Percentiles rank a stretch among this genome's conserved stretches.
phyloP scores from a whole-genome alignment of 2,113 vertebrate species.

The Bubo bubo region DNA sequence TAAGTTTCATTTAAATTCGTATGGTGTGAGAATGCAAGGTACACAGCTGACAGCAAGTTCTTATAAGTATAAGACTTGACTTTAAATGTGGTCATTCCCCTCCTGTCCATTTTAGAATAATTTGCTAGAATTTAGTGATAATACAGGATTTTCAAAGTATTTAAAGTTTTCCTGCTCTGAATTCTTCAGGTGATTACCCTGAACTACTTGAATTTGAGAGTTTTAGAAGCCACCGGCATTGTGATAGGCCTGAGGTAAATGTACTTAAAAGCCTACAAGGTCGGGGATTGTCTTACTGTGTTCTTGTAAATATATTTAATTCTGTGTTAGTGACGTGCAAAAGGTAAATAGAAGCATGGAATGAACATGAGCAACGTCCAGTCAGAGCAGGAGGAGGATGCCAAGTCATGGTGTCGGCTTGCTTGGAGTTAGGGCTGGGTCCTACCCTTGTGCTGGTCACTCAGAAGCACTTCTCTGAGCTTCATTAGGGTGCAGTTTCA shows the following conservation, averaged over 20 bases:
- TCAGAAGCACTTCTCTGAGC: neutral
- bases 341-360: accelerated
- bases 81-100: neutral
- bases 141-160: neutral
- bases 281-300: neutral
- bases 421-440: neutral
- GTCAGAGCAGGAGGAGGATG: neutral
- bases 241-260: neutral
- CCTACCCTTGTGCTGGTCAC: neutral
- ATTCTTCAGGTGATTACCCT: slow-evolving; percentile 26
- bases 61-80: neutral
- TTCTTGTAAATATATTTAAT: neutral
- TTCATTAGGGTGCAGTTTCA: accelerated
- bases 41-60: neutral
- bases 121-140: neutral
- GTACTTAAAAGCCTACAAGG: neutral
- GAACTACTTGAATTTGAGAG: slow-evolving; percentile 18
- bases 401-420: neutral
- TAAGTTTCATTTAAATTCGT: neutral
- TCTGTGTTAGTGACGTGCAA: neutral
- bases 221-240: neutral
- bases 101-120: neutral
- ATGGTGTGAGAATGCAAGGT: neutral
- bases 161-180: neutral
- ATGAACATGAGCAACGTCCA: accelerated